Base-by-base conservation (phyloP, 2,888 invertebrate species). In the Rhagonycha fulva region DNA sequence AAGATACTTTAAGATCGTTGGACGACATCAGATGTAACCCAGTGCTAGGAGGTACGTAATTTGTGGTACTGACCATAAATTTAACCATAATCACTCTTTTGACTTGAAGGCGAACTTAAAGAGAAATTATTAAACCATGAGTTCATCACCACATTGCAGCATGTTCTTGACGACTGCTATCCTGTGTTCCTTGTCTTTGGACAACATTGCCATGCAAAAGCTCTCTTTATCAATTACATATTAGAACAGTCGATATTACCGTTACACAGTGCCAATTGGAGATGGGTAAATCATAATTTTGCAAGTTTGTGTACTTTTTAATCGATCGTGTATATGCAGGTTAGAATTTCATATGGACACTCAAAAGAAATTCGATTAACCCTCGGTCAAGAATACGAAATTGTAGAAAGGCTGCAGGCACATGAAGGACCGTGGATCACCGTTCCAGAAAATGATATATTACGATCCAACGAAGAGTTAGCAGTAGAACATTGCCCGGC, bases 181-280 rank as follows among this genome's bases (percentile, higher is more conserved):
- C 92, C 94, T 0, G 92, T 93, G 10, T 89, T 96, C 70, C 90
- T 96, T n/a, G 87, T 96, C 11, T 89, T 94, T 77, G 96, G 96
- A 28, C 93, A 92, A 81, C 92, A 90, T 73, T 90, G 90, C n/a
- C 90, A 91, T 78, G 93, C 94, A 0, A 92, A 93, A 83, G 94
- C 94, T 0, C 88, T 92, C 9, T 88, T 96, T 72, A 90, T 94
- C 14, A 96, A 96, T 86, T 91, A 91, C 76, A 87, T 96, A 68
- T 89, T 96, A 71, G 93, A 93, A 0, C 89, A 91, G 75, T 87
- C 89, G 24, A 88, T 95, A 76, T 88, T 96, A 76, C 95, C 95
- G 62, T 80, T 90, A 0, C 86, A 89, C 77, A 90, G 91, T 10
- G 89, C 90, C 14, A 89, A 90, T 1, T 93, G 93, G 89, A 89